These are phyloP conservation scores for Furcula furcula DNA, from an alignment of 2,888 invertebrate genomes.

Conservation along the genomic window DNA sequence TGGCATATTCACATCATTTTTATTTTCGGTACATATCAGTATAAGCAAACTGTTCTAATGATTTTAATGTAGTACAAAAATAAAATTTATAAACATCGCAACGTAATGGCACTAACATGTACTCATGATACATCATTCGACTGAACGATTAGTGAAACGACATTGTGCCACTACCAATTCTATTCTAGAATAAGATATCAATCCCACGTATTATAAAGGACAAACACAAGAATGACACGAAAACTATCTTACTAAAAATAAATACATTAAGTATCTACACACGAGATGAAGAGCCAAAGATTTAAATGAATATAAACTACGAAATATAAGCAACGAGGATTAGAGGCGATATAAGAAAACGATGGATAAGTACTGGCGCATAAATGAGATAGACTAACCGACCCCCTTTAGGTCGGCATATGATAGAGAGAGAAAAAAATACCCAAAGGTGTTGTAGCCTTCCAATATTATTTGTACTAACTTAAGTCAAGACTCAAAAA, in stretches of 20 bases:
- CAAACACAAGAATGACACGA: slow-evolving; percentile 10
- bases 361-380: neutral
- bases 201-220: neutral
- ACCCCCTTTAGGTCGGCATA: too few species aligned
- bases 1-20: too few species aligned
- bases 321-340: slow-evolving; percentile 24
- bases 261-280: slow-evolving; percentile 15
- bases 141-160: slow-evolving; percentile 5
- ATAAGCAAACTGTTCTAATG: too few species aligned
- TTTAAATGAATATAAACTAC: too few species aligned
- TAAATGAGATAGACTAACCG: neutral
- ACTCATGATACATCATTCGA: slow-evolving; percentile 18
- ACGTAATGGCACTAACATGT: slow-evolving; percentile 44
- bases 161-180: slow-evolving; percentile 7
- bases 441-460: too few species aligned
- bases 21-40: too few species aligned
- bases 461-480: too few species aligned
- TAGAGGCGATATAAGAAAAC: neutral
- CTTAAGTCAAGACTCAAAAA: too few species aligned
- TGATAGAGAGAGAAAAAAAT: too few species aligned
- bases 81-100: slow-evolving; percentile 43
- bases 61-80: slow-evolving; percentile 40
- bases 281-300: slow-evolving; percentile 1
- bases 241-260: slow-evolving; percentile 24
- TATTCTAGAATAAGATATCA: neutral